These are phyloP conservation scores for Hydrozoanthus tunicans DNA, from an alignment of 64 coral and sea anemone species.

Conservation along the genomic window DNA sequence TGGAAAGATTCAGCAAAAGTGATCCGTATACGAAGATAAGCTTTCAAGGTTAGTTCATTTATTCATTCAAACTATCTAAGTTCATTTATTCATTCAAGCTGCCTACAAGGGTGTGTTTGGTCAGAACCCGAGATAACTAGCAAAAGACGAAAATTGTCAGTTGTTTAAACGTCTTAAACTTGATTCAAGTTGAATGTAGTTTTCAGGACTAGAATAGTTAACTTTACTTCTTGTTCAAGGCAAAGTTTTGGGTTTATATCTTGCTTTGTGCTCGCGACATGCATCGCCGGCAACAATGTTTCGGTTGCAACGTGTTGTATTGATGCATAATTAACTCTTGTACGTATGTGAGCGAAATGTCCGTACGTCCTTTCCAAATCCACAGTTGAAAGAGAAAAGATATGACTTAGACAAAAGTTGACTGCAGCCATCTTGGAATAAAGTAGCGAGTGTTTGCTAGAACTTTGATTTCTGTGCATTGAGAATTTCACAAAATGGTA, in stretches of 20 bases:
- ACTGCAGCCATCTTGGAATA: background rate
- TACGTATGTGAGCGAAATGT: background rate
- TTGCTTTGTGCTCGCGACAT: too few relatives aligned
- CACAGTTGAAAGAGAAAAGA: background rate
- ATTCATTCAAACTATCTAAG: conserved; percentile 8
- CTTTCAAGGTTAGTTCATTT: conserved; percentile 45
- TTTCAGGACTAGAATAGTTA: too few relatives aligned
- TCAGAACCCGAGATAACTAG: background rate
- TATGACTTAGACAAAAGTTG: background rate
- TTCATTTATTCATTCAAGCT: conserved; percentile 27
- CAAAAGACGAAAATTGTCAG: background rate
- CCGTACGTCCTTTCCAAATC: background rate
- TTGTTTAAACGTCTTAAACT: background rate
- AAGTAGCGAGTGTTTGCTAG: background rate
- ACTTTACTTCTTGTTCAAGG: too few relatives aligned
- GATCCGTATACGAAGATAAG: conserved; percentile 46
- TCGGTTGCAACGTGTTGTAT: too few relatives aligned
- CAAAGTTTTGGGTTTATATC: too few relatives aligned
- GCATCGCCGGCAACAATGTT: too few relatives aligned
- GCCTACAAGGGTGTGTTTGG: conserved; percentile 31
- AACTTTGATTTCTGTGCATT: background rate
- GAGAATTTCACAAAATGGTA: background rate
- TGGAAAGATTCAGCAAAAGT: conserved; percentile 49
- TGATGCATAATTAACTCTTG: too few relatives aligned
- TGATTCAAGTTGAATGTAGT: background rate